Percentiles rank a stretch among this genome's conserved stretches.
Evolutionary conservation across 2,113 vertebrate species (phyloP).

Genomic region (Halichoerus grypus): DNA sequence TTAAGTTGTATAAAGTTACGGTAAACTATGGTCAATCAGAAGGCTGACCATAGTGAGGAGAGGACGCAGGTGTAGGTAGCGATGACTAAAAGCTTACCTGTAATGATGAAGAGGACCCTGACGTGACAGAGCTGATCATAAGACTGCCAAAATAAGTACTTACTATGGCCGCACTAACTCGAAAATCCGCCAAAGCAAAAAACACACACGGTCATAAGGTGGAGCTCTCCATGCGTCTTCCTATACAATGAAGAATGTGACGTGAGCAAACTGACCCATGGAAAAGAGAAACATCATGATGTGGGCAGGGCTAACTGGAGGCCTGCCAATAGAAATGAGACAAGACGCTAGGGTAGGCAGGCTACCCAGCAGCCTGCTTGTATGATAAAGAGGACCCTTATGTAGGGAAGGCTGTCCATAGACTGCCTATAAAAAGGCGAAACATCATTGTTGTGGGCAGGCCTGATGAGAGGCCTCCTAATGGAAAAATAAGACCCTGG

Average conservation of each 20-base stretch:
- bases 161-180: not conserved
- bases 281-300: not conserved
- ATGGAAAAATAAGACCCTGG: not conserved
- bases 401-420: not conserved
- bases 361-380: not conserved
- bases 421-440: not conserved
- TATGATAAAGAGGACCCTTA: not conserved
- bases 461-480: not conserved
- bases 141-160: not conserved
- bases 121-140: not conserved
- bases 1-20: not conserved
- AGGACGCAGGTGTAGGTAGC: not conserved
- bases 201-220: accelerated
- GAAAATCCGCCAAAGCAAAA: not conserved
- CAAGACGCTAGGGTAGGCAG: not conserved
- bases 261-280: not conserved
- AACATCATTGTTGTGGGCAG: not conserved
- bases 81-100: slow-evolving; percentile 9
- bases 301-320: not conserved
- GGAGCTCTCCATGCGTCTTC: not conserved
- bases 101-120: not conserved
- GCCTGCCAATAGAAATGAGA: slow-evolving; percentile 28
- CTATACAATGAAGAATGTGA: not conserved
- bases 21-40: not conserved
- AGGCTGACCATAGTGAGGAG: not conserved